phyloP scores from a whole-genome alignment of 23 tunicate species.

The Diplosoma virens region DNA sequence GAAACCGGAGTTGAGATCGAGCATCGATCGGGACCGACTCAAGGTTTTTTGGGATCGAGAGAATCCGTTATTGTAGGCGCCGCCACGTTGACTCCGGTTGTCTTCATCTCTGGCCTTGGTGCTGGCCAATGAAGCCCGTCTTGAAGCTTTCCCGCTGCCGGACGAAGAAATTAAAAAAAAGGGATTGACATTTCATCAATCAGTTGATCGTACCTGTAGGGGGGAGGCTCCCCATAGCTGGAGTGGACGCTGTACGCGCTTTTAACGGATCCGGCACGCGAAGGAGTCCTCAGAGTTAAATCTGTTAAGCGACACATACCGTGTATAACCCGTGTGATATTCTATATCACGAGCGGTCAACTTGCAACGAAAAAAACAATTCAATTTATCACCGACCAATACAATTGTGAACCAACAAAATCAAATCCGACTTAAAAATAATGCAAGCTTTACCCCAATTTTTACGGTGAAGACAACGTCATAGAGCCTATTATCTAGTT shows the following conservation, averaged over 20 bases:
- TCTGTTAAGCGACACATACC: background rate
- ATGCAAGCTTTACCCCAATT: no score
- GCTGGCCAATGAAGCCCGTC: slow-evolving; percentile 58
- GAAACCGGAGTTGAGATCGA: slow-evolving; percentile 35
- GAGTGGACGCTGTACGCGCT: slow-evolving; percentile 34
- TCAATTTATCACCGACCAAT: no score
- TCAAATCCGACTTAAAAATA: no score
- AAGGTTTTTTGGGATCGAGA: background rate
- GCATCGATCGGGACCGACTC: slow-evolving; percentile 63
- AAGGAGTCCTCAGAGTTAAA: background rate
- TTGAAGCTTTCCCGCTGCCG: no score
- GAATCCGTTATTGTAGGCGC: background rate
- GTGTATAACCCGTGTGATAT: no score
- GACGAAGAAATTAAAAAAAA: background rate
- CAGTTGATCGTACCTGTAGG: slow-evolving; percentile 71
- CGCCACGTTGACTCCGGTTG: background rate
- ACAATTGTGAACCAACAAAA: no score
- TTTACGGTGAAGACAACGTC: no score
- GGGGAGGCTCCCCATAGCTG: slow-evolving; percentile 65
- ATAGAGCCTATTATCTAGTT: no score
- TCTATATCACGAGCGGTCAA: no score
- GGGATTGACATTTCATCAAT: background rate
- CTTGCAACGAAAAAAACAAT: no score
- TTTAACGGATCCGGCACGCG: background rate
- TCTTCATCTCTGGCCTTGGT: slow-evolving; percentile 1